Evolutionary conservation across 2,113 vertebrate genomes (phyloP).

Genomic region (Felis chaus): DNA sequence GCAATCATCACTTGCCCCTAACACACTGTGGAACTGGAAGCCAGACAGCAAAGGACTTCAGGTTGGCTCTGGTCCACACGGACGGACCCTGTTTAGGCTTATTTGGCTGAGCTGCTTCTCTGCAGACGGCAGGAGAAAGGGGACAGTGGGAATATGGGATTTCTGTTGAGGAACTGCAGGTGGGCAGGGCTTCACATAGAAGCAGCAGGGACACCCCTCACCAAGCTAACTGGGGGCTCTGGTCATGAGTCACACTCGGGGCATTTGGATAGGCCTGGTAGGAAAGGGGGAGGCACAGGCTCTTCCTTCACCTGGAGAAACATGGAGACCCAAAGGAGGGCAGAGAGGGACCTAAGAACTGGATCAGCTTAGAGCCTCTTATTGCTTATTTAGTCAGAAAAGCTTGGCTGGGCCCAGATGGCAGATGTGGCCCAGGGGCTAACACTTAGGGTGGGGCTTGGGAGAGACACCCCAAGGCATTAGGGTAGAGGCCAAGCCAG

Average conservation of each 20-base stretch:
- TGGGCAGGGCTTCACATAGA: not conserved
- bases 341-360: not conserved
- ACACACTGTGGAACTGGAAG: not conserved
- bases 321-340: not conserved
- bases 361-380: slow-evolving; percentile 25
- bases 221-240: not conserved
- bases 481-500: not conserved
- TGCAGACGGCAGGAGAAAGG: not conserved
- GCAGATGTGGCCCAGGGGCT: not conserved
- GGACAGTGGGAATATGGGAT: not conserved
- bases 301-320: not conserved
- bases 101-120: slow-evolving; percentile 29
- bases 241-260: not conserved
- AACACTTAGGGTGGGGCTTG: not conserved
- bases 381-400: slow-evolving; percentile 65
- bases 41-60: not conserved
- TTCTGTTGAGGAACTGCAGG: not conserved
- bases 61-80: not conserved
- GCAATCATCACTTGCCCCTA: not conserved
- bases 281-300: not conserved
- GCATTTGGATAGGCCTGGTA: not conserved
- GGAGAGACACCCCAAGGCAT: not conserved
- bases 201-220: not conserved
- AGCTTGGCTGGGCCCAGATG: not conserved
- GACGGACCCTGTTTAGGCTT: not conserved